phyloP scores from a whole-genome alignment of 2,797 vertebrate genomes.

The Sandelia bainsii region DNA sequence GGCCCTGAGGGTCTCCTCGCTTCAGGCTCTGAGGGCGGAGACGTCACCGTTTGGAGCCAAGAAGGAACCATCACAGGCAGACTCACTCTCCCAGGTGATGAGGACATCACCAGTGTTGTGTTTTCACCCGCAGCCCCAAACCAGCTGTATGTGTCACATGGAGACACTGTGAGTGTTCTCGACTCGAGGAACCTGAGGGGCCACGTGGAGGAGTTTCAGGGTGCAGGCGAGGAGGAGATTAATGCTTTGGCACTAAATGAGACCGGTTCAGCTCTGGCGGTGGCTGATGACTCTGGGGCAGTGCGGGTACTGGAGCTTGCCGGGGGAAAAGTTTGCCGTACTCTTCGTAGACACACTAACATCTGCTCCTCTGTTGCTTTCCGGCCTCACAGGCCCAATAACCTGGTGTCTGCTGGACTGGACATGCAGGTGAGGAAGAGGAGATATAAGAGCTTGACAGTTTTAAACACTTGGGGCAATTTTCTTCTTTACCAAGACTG shows the following conservation, averaged over 20 bases:
- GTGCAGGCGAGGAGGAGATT: slow-evolving; percentile 93
- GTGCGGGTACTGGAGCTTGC: slow-evolving; percentile 91
- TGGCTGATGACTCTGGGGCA: slow-evolving; percentile 91
- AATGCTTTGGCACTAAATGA: slow-evolving; percentile 91
- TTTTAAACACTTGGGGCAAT: not conserved
- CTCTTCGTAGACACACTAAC: slow-evolving; percentile 92
- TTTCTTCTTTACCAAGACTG: not conserved
- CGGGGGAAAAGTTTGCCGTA: slow-evolving; percentile 87
- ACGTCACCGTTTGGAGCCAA: slow-evolving; percentile 88
- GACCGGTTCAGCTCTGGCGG: slow-evolving; percentile 85
- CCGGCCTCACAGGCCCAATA: slow-evolving; percentile 92
- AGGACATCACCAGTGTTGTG: slow-evolving; percentile 86
- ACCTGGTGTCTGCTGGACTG: slow-evolving; percentile 93
- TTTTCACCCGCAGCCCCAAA: slow-evolving; percentile 83
- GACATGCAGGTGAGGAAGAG: slow-evolving; percentile 94
- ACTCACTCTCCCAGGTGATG: slow-evolving; percentile 74
- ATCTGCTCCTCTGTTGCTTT: slow-evolving; percentile 96
- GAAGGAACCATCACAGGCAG: slow-evolving; percentile 79
- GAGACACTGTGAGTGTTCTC: slow-evolving; percentile 87
- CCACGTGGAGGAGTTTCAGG: slow-evolving; percentile 78
- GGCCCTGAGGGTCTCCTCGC: slow-evolving; percentile 86
- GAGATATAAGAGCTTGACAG: not conserved
- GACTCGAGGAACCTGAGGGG: slow-evolving; percentile 88
- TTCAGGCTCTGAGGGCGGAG: slow-evolving; percentile 91
- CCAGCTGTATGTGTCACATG: slow-evolving; percentile 88